These are phyloP conservation scores for Etheostoma spectabile DNA, from an alignment of 2,113 vertebrate genomes.

Conservation along the genomic window DNA sequence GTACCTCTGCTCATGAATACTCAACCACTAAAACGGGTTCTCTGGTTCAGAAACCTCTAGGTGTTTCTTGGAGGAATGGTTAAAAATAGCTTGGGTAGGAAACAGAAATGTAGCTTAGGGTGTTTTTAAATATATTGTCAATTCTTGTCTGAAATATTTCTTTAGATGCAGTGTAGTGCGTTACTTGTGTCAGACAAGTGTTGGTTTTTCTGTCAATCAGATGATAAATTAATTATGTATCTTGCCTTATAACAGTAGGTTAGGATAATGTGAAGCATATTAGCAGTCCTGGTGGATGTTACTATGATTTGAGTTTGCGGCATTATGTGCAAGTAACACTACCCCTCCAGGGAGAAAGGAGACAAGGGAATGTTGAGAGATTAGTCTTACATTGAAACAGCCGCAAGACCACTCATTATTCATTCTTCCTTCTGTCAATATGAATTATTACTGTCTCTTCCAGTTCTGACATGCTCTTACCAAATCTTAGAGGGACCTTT, in stretches of 20 bases:
- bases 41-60: conserved; percentile 42
- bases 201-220: conserved; percentile 6
- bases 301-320: conserved; percentile 50
- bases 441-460: conserved; percentile 76
- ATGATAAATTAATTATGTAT: neutral
- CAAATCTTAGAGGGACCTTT: conserved; percentile 71
- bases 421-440: conserved; percentile 77
- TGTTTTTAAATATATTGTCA: conserved; percentile 32
- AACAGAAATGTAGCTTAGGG: conserved; percentile 16
- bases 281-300: conserved; percentile 25
- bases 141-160: neutral
- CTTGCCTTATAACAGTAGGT: neutral
- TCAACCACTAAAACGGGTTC: conserved; percentile 26
- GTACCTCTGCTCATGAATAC: conserved; percentile 62
- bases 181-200: neutral
- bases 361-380: conserved; percentile 54
- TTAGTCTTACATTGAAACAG: conserved; percentile 64
- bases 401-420: conserved; percentile 70
- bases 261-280: conserved; percentile 15
- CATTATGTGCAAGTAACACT: conserved; percentile 13
- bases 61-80: conserved; percentile 37
- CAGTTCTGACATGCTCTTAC: conserved; percentile 66
- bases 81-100: conserved; percentile 40
- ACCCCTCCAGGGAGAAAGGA: conserved; percentile 40
- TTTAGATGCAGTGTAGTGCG: neutral